These are phyloP conservation scores for Spilosoma lubricipeda DNA, from an alignment of 2,888 invertebrate genomes.

Conservation along the genomic window DNA sequence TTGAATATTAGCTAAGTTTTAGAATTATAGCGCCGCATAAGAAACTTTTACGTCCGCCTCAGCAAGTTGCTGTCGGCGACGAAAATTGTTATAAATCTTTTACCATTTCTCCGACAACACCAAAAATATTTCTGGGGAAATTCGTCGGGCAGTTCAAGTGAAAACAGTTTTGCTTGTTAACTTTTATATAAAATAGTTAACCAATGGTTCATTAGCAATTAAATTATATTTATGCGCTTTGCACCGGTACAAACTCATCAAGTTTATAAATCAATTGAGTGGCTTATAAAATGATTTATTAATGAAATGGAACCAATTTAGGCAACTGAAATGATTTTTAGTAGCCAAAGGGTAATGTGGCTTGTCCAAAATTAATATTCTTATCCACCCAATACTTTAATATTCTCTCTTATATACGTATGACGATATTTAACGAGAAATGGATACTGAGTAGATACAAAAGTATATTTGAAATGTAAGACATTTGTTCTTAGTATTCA, in stretches of 20 bases:
- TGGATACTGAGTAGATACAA: too few relatives aligned
- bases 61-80: conserved; percentile 64
- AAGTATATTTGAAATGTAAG: too few relatives aligned
- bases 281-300: conserved; percentile 27
- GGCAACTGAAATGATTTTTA: conserved; percentile 10
- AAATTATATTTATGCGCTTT: conserved; percentile 39
- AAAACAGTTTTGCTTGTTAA: conserved; percentile 60
- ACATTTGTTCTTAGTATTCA: not conserved
- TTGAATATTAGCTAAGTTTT: conserved; percentile 73
- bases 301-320: conserved; percentile 9
- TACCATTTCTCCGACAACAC: conserved; percentile 61
- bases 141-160: conserved; percentile 49
- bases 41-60: conserved; percentile 65
- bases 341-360: not conserved
- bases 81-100: conserved; percentile 73
- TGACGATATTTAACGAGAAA: not conserved
- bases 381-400: not conserved
- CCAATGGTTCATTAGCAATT: conserved; percentile 47
- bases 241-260: conserved; percentile 22
- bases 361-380: not conserved
- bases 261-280: conserved; percentile 35
- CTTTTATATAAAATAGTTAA: conserved; percentile 55
- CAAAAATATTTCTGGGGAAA: conserved; percentile 60
- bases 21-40: conserved; percentile 65
- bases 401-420: not conserved